These are phyloP conservation scores for Tiliqua scincoides DNA, from an alignment of 2,113 vertebrate genomes.

Conservation along the genomic window DNA sequence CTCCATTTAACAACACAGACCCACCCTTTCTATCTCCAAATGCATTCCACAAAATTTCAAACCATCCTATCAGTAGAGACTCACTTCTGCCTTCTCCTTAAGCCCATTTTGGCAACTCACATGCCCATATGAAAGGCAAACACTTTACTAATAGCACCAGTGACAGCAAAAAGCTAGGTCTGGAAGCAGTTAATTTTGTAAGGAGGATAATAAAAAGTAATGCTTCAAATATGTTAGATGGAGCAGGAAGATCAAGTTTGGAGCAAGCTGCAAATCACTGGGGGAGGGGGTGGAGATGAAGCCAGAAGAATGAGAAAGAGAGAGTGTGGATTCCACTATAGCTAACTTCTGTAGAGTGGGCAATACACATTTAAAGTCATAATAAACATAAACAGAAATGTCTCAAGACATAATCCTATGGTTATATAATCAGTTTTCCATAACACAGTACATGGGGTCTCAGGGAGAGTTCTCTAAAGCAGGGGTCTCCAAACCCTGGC, in stretches of 20 bases:
- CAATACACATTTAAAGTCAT: neutral
- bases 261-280: neutral
- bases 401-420: neutral
- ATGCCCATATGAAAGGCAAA: too few species aligned
- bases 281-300: neutral
- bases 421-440: neutral
- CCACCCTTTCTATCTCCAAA: neutral
- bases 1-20: neutral
- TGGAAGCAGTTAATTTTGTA: neutral
- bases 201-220: neutral
- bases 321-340: neutral
- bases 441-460: neutral
- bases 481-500: too few species aligned
- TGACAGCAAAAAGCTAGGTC: too few species aligned
- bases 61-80: neutral
- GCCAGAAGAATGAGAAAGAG: neutral
- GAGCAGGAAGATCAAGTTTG: neutral
- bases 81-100: neutral
- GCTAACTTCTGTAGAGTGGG: neutral
- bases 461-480: too few species aligned
- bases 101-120: too few species aligned
- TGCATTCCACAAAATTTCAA: too few species aligned
- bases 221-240: neutral
- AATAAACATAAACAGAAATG: neutral
- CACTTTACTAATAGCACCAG: neutral